Base-by-base conservation (phyloP, 1,140 invertebrate species). In the Drosophila bocki region DNA sequence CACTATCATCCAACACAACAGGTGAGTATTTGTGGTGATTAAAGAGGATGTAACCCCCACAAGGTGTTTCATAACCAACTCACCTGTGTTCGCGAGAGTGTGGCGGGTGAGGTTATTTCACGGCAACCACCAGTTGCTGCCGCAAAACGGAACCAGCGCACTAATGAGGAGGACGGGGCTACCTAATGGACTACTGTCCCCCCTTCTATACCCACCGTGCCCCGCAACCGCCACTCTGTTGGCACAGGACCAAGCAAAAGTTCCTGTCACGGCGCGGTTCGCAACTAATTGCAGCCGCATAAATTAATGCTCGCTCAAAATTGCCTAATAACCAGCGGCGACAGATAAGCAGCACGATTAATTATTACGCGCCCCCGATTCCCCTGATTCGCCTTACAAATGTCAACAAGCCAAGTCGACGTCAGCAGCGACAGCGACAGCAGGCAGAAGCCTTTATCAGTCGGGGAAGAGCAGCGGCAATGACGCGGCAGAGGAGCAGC, bases 221-320 rank as follows among this genome's bases (percentile, higher is more conserved):
- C 50, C 50, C n/a, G 33, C 60, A n/a, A 26, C 29, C 8, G n/a
- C 9, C 29, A 1, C 19, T 45, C 42, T 22, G 35, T 47, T 84
- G 82, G 75, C 82, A 81, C 45, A 82, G 75, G 64, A 75, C 69
- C 81, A 84, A 39, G 54, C 60, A 48, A 45, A 54, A 54, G 48
- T 70, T 61, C 48, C 70, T 63, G 71, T 75, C 71, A 75, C 26
- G 37, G 29, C 29, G 56, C 39, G 37, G 53, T 15, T 59, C 68
- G 48, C 78, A 75, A 82, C 82, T 78, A 86, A 85, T 86, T 78
- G 63, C 82, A 70, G 57, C 15, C 53, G 45, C 68, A 86, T 85
- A 69, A 86, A 84, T 85, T 69, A 77, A 58, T 56, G 51, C 65
- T 39, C 74, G 41, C 56, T 78, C 63, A 69, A 50, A 60, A 69